Base-by-base conservation (phyloP, 2,888 invertebrate species). In the Cephus spinipes region DNA sequence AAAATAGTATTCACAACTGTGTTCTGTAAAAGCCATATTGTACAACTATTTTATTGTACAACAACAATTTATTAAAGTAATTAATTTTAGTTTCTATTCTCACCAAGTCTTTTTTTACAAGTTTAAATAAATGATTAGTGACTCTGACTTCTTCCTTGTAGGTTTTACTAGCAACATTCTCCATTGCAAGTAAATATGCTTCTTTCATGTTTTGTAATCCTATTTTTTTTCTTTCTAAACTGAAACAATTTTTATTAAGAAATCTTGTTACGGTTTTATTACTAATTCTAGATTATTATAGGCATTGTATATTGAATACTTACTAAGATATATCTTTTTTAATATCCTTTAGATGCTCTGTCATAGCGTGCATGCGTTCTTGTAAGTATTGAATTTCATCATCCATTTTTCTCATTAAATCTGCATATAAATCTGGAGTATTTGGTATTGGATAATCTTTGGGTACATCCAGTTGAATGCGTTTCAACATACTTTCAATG, bases 101-200 rank as follows among this genome's bases (percentile, higher is more conserved):
- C 83, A 90, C 90, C 83, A 90, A 85, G 82, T 90, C 89, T 0
- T 30, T 30, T 79, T 87, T 90, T 1, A 83, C 81, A 40, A 76
- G 23, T 11, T 77, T 30, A 79, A 90, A 90, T 32, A 90, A 68
- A 4, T 40, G 40, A 75, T 83, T 86, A 0, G 82, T 73, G 6
- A 81, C 33, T 3, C 12, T 30, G n/a, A 82, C 55, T 82, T 90
- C 89, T 31, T 80, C 77, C 4, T 77, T 75, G 31, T 86, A 86
- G 0, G 84, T 84, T 34, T 78, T 81, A 71, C 80, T 79, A 0
- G 75, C 80, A 30, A 82, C 80, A 75, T 80, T 83, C 32, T 87
- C 80, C 4, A 79, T 73, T 3, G 81, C 79, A 23, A 69, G 80
- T 12, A 85, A 79, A 76, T 82, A 86, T 40, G 85, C 84, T 33